Percentiles rank a stretch among this genome's conserved stretches.
Evolutionary conservation across 2,888 invertebrate genomes (phyloP).

Genomic region (Drosophila robusta): DNA sequence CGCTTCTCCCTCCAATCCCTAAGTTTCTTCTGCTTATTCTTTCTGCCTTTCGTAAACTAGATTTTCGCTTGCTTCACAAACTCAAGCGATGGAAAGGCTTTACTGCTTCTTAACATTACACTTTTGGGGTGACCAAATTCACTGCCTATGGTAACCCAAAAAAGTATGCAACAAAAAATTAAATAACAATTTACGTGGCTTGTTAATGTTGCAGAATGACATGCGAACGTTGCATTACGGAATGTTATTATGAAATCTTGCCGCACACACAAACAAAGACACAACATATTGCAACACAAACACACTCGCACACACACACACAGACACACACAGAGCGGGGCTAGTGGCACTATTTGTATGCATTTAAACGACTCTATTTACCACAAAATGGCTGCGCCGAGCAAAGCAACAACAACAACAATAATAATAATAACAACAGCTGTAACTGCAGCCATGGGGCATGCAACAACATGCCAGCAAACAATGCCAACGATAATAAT

Average conservation of each 20-base stretch:
- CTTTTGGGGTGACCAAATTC: slow-evolving; percentile 6
- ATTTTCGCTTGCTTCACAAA: too few species aligned
- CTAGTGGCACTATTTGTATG: slow-evolving; percentile 68
- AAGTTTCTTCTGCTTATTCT: too few species aligned
- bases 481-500: slow-evolving; percentile 78
- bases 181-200: slow-evolving; percentile 43
- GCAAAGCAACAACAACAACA: slow-evolving; percentile 17
- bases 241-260: slow-evolving; percentile 78
- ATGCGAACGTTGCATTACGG: slow-evolving; percentile 78
- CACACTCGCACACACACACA: slow-evolving; percentile 10
- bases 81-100: not conserved
- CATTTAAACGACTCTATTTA: slow-evolving; percentile 82
- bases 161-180: slow-evolving; percentile 12
- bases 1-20: too few species aligned
- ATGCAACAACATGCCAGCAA: slow-evolving; percentile 65
- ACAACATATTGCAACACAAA: slow-evolving; percentile 2
- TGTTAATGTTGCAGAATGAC: slow-evolving; percentile 64
- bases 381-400: slow-evolving; percentile 75
- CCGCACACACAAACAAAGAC: slow-evolving; percentile 33
- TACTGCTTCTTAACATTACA: not conserved
- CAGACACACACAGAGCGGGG: not conserved
- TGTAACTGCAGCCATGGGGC: slow-evolving; percentile 37
- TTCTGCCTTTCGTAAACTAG: too few species aligned
- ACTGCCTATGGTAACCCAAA: not conserved
- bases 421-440: slow-evolving; percentile 30